These are phyloP conservation scores for Zhuqinia jingwanae DNA, from an alignment of 2,888 invertebrate genomes.

Conservation along the genomic window DNA sequence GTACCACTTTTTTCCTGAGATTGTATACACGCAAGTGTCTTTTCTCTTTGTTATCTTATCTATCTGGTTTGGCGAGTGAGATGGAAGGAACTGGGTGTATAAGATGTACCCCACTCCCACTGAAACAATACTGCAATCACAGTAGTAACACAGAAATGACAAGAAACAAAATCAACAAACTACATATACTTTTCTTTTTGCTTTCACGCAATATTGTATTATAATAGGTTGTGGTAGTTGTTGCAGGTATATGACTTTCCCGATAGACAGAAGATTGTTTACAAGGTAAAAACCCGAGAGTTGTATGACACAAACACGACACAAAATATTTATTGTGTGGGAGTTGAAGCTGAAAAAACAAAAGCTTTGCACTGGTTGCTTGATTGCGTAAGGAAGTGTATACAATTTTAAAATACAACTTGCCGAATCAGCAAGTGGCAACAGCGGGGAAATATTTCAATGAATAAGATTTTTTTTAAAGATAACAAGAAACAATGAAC, in stretches of 20 bases:
- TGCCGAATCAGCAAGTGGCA: not conserved
- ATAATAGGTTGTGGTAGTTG: no score
- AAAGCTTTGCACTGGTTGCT: not conserved
- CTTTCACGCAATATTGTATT: no score
- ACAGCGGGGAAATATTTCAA: not conserved
- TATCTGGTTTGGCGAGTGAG: no score
- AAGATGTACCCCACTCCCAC: not conserved
- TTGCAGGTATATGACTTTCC: no score
- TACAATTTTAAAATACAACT: not conserved
- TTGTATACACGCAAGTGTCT: no score
- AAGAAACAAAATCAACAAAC: no score
- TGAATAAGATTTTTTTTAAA: constrained; percentile 12
- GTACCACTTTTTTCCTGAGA: not conserved
- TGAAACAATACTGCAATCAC: not conserved
- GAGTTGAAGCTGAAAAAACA: no score
- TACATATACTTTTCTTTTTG: no score
- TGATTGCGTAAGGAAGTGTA: not conserved
- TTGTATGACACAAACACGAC: no score
- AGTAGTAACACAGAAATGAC: not conserved
- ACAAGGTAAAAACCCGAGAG: no score
- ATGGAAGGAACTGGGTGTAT: no score
- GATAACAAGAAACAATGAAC: constrained; percentile 30
- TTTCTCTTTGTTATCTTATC: no score
- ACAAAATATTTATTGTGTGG: not conserved
- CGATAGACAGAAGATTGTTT: not conserved